Percentiles rank a stretch among this genome's conserved stretches.
phyloP scores from a whole-genome alignment of 2,888 invertebrate genomes.

The Cosmia trapezina region DNA sequence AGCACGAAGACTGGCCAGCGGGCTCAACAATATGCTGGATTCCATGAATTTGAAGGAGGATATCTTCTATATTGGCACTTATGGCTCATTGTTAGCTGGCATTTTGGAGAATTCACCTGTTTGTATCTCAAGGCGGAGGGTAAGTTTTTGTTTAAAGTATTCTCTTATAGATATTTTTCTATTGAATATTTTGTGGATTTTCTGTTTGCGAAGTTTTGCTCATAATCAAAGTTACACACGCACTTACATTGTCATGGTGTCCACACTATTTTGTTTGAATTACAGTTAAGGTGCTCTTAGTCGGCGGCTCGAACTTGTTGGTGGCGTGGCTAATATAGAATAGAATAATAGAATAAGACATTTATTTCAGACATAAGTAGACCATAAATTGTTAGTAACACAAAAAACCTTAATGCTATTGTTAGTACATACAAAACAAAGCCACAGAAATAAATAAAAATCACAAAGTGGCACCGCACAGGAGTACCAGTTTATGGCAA shows the following conservation, averaged over 20 bases:
- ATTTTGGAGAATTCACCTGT: conserved; percentile 91
- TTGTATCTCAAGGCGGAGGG: conserved; percentile 89
- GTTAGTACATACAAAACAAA: too few relatives aligned
- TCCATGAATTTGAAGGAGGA: conserved; percentile 92
- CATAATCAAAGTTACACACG: neutral
- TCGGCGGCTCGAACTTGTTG: too few relatives aligned
- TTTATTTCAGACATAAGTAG: too few relatives aligned
- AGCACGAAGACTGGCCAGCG: conserved; percentile 86
- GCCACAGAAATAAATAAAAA: too few relatives aligned
- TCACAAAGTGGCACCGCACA: too few relatives aligned
- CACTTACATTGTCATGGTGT: neutral
- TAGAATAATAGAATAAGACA: too few relatives aligned
- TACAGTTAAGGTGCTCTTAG: too few relatives aligned
- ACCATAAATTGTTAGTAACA: too few relatives aligned
- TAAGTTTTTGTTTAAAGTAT: conserved; percentile 61
- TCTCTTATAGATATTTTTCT: too few relatives aligned
- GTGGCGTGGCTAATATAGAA: too few relatives aligned
- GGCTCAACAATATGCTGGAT: conserved; percentile 89
- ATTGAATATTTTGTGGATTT: neutral
- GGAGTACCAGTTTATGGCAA: too few relatives aligned
- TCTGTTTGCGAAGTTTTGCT: neutral
- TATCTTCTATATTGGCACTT: conserved; percentile 91
- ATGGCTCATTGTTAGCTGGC: conserved; percentile 91
- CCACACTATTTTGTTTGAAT: neutral
- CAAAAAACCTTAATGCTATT: too few relatives aligned